Conservation (phyloP, 2,888 invertebrate genomes). For the Hesperia comma region DNA sequence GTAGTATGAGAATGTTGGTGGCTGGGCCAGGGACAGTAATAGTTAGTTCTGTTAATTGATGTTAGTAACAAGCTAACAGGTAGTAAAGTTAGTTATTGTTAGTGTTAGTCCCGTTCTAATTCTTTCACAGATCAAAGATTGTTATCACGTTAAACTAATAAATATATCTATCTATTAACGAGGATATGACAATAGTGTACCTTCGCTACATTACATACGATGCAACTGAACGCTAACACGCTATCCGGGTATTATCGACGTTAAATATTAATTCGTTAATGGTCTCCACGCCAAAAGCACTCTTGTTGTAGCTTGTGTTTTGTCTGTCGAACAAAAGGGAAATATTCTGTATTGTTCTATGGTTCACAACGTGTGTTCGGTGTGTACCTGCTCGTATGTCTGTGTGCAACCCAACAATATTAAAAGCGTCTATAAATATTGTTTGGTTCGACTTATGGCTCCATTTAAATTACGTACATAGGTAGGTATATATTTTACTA, state of each 20-base stretch:
- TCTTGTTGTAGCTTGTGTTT: neutral
- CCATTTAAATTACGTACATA: too few relatives aligned
- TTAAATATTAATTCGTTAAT: constrained; percentile 65
- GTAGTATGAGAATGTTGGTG: too few relatives aligned
- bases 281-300: constrained; percentile 24
- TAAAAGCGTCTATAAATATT: too few relatives aligned
- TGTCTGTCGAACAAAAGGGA: constrained; percentile 1
- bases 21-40: too few relatives aligned
- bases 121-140: neutral
- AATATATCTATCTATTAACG: neutral
- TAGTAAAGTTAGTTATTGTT: too few relatives aligned
- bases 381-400: neutral
- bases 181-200: neutral
- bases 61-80: too few relatives aligned
- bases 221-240: constrained; percentile 66
- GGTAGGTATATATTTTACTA: too few relatives aligned
- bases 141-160: neutral
- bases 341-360: neutral
- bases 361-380: neutral
- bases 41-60: too few relatives aligned
- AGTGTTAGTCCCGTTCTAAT: too few relatives aligned
- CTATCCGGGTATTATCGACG: constrained; percentile 57
- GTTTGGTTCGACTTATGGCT: too few relatives aligned
- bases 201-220: neutral
- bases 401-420: too few relatives aligned